Percentiles rank a stretch among this genome's conserved stretches.
phyloP scores from a whole-genome alignment of 2,113 vertebrate species.

The Parotia lawesii region DNA sequence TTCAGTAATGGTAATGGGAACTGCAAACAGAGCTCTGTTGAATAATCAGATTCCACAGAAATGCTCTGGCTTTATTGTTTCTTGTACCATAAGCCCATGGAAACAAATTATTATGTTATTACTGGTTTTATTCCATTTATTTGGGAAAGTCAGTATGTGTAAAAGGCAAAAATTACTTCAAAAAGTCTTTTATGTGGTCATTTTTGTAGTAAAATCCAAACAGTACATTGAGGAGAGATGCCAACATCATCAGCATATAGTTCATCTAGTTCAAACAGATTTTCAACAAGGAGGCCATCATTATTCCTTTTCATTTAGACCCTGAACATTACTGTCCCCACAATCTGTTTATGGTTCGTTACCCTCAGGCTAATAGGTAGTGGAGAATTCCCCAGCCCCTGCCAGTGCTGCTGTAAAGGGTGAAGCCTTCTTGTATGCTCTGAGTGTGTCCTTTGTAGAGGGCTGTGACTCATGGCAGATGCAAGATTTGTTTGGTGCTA shows the following conservation, averaged over 20 bases:
- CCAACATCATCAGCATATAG: neutral
- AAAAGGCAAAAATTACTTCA: neutral
- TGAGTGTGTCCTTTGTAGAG: neutral
- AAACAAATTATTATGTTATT: neutral
- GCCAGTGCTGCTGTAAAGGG: neutral
- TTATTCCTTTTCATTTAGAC: neutral
- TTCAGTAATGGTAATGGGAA: neutral
- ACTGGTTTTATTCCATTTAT: neutral
- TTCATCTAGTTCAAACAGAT: neutral
- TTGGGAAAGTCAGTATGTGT: neutral
- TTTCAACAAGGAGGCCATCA: neutral
- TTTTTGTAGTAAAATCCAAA: neutral
- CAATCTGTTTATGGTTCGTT: neutral
- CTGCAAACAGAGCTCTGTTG: neutral
- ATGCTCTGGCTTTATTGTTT: neutral
- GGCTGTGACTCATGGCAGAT: neutral
- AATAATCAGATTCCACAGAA: conserved; percentile 18
- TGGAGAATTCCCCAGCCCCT: neutral
- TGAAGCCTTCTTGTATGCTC: neutral
- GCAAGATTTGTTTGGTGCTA: neutral
- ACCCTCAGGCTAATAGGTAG: neutral
- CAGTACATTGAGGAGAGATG: neutral
- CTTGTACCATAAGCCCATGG: neutral
- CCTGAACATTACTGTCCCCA: neutral
- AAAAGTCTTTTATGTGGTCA: neutral